Evolutionary conservation across 1,140 invertebrate genomes (phyloP).

Genomic region (Vollenhovia emeryi): DNA sequence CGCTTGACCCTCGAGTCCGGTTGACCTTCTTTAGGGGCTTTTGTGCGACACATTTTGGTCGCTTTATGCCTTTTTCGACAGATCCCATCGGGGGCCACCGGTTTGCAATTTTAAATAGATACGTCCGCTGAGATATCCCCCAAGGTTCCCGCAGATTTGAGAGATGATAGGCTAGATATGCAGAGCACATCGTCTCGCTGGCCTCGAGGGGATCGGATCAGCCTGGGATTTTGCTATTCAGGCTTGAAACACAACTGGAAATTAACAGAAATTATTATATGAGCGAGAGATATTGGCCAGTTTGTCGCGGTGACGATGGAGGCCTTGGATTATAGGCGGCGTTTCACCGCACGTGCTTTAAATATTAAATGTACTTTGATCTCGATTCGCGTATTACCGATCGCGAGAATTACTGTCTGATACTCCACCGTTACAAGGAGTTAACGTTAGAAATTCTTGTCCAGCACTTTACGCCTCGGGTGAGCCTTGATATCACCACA

Average conservation of each 20-base stretch:
- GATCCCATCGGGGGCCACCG: constrained; percentile 31
- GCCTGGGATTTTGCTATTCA: not conserved
- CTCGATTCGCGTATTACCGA: not conserved
- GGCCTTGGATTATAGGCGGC: not conserved
- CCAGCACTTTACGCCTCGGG: constrained; percentile 6
- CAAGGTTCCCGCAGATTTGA: constrained; percentile 62
- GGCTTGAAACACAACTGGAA: constrained; percentile 57
- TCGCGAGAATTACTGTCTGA: not conserved
- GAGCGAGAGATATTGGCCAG: not conserved
- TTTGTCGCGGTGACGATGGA: not conserved
- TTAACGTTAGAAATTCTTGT: constrained; percentile 1
- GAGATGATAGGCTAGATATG: constrained; percentile 63
- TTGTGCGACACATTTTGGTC: constrained; percentile 68
- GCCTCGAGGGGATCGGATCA: constrained; percentile 1
- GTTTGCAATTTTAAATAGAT: constrained; percentile 67
- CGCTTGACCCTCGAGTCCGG: constrained; percentile 69
- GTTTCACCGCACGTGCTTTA: not conserved
- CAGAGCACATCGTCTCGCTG: constrained; percentile 64
- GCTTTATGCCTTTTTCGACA: constrained; percentile 65
- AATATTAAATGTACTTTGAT: constrained; percentile 4
- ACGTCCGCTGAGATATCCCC: constrained; percentile 57
- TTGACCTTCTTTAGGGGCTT: constrained; percentile 66
- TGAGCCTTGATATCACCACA: constrained; percentile 75
- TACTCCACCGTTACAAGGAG: not conserved
- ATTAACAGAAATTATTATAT: not conserved